Conservation (phyloP, 23 tunicate genomes). For the Diplosoma virens region DNA sequence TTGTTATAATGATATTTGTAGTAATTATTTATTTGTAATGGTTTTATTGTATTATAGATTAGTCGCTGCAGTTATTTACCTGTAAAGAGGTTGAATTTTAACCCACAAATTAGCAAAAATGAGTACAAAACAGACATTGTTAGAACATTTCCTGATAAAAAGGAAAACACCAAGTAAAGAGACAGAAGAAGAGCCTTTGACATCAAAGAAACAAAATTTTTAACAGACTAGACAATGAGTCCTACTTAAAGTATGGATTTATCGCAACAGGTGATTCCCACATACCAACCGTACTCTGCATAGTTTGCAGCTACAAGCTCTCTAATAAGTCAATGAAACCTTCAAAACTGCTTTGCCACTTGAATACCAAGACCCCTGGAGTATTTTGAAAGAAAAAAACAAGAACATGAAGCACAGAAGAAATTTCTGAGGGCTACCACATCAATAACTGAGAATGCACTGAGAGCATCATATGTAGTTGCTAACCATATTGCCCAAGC, state of each 20-base stretch:
- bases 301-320: background rate
- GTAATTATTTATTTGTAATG: too few relatives aligned
- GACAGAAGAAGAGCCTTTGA: slow-evolving; percentile 11
- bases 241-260: slow-evolving; percentile 16
- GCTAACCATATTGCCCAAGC: slow-evolving; percentile 3
- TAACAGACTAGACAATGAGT: background rate
- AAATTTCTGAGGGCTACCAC: slow-evolving; percentile 13
- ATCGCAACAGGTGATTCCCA: background rate
- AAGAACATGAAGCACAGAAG: background rate
- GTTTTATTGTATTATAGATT: too few relatives aligned
- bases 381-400: slow-evolving; percentile 14
- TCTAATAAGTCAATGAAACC: too few relatives aligned
- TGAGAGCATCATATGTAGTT: slow-evolving; percentile 10
- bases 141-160: background rate
- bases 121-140: too few relatives aligned
- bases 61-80: too few relatives aligned
- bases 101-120: slow-evolving; percentile 1
- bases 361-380: slow-evolving; percentile 4
- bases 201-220: background rate
- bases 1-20: too few relatives aligned
- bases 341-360: too few relatives aligned
- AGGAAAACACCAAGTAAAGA: background rate
- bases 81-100: background rate
- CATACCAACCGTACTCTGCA: background rate
- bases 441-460: slow-evolving; percentile 11